Evolutionary conservation across 2,888 invertebrate species (phyloP).

Genomic region (Drosophila peninsularis): DNA sequence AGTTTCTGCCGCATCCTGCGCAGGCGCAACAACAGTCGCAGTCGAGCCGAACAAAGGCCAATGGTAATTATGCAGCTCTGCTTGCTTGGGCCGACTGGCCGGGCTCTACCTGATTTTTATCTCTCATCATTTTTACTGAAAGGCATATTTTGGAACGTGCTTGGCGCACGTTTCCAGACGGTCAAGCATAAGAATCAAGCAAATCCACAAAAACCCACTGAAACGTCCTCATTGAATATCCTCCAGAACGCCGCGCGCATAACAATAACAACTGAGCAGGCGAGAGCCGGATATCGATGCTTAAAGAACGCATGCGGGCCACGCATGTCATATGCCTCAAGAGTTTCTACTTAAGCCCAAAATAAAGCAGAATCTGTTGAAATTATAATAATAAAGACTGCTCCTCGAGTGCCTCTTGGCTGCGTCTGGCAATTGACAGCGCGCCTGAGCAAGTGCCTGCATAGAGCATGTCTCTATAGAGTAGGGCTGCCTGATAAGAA

Average conservation of each 20-base stretch:
- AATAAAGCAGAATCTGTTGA: conserved; percentile 40
- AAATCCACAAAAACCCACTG: conserved; percentile 5
- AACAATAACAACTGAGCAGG: conserved; percentile 42
- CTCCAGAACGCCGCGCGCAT: conserved; percentile 15
- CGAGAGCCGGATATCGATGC: conserved; percentile 71
- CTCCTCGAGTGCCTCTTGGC: conserved; percentile 44
- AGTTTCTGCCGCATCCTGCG: conserved; percentile 72
- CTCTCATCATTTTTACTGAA: conserved; percentile 55
- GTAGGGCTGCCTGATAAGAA: background rate
- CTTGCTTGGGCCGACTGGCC: conserved; percentile 2
- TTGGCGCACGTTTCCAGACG: conserved; percentile 64
- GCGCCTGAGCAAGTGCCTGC: conserved; percentile 13
- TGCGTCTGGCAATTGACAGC: conserved; percentile 37
- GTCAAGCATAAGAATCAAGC: conserved; percentile 15
- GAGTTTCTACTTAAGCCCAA: conserved; percentile 18
- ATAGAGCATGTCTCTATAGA: background rate
- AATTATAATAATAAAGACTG: conserved; percentile 45
- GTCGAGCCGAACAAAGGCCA: conserved; percentile 38
- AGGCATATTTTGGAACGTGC: conserved; percentile 74
- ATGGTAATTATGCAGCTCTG: conserved; percentile 66
- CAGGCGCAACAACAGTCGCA: conserved; percentile 44
- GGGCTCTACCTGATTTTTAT: conserved; percentile 72
- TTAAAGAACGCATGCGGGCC: conserved; percentile 52
- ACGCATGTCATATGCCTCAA: conserved; percentile 6
- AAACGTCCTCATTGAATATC: conserved; percentile 33